Conservation (phyloP, 2,797 vertebrate species). For the Enteromius mattozi region DNA sequence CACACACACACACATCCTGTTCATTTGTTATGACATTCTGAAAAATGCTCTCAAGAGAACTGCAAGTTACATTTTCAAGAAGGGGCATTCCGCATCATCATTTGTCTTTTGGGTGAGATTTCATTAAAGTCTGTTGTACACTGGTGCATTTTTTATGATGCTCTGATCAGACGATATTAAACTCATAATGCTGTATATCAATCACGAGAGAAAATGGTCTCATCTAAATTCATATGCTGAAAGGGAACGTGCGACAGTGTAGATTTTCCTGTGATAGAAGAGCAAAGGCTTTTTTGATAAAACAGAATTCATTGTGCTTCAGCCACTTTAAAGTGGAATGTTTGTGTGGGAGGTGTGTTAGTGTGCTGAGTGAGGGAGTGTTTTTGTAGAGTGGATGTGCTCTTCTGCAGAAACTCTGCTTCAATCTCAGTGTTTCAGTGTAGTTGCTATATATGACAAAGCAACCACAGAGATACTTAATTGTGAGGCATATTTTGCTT, state of each 20-base stretch:
- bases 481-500: not conserved
- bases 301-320: constrained; percentile 38
- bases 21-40: constrained; percentile 21
- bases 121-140: constrained; percentile 50
- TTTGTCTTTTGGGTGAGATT: constrained; percentile 49
- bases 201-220: constrained; percentile 49
- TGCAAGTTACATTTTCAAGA: constrained; percentile 30
- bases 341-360: constrained; percentile 45
- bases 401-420: constrained; percentile 19
- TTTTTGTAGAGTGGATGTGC: constrained; percentile 25
- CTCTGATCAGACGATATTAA: constrained; percentile 52
- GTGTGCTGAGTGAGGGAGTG: constrained; percentile 21
- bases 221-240: constrained; percentile 51
- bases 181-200: constrained; percentile 43
- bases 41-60: constrained; percentile 18
- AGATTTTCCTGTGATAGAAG: constrained; percentile 28
- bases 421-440: constrained; percentile 13
- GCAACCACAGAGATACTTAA: not conserved
- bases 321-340: constrained; percentile 41
- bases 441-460: constrained; percentile 3
- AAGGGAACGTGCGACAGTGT: constrained; percentile 32
- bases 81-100: constrained; percentile 38
- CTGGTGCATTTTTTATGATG: constrained; percentile 53
- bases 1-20: not conserved
- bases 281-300: constrained; percentile 33